Evolutionary conservation across 37 sponge, comb jelly and placozoan genomes (phyloP), one percentile per base, ranked within the genome.

Genomic region (Hexactinellida sp.): DNA sequence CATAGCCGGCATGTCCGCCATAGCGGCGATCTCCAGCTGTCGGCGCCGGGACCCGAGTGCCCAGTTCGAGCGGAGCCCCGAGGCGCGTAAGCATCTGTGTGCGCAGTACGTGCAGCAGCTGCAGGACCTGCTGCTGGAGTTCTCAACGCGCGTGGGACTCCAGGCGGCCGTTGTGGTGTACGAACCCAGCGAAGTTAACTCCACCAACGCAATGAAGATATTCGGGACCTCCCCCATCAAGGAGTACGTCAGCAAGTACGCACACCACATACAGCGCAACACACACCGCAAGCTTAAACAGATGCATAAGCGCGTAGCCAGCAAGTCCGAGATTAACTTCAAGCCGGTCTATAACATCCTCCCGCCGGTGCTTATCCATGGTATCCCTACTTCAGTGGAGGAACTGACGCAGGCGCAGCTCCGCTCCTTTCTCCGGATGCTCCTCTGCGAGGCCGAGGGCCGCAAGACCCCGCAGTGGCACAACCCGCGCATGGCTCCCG

Each of bases 371-470:
- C 86, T 90, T 10, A 92, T 91, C 52, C 92, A 96, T 28, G 96
- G 96, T 0, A 96, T 96, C 35, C 96, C 96, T 38, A 96, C 96
- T 36, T 92, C 96, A 0, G 89, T 96, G n/a, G 38, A 89, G 54
- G 92, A 94, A 83, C 92, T 96, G 94, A 96, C 96, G 0, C 96
- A 96, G 84, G 94, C 96, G 0, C 96, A 96, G 86, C 86, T 96
- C 24, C 88, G 96, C 38, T 85, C 91, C 10, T 96, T 96, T 84
- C 92, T 96, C 10, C 96, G 94, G 19, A 51, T 51, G 54, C 92
- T 96, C 91, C 87, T 96, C 54, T 94, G 91, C 83, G 93, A 86
- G 39, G 92, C 96, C 35, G 90, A 91, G 21, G 92, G 91, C 10
- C 87, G 96, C 24, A 92, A 92, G 0, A 96, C 93, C 76, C 96